Base-by-base conservation (phyloP, 1,140 invertebrate genomes). In the Drosophila repleta region DNA sequence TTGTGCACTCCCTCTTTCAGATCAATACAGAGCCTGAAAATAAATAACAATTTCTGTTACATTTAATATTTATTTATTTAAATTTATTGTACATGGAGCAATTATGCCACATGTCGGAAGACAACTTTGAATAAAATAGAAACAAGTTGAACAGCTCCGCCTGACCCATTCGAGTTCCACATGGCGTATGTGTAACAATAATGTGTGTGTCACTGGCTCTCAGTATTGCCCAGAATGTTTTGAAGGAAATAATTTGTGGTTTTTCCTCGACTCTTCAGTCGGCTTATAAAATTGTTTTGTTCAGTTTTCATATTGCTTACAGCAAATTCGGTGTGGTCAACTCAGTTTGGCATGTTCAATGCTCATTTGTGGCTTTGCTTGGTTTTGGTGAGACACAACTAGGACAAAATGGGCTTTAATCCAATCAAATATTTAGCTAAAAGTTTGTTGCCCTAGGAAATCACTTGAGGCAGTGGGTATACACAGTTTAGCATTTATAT, bases 321-420 rank as follows among this genome's bases (percentile, higher is more conserved):
- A 81, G 63, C 78, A 81, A 76, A 76, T 80, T 72, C 68, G 48
- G 65, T 81, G 78, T 68, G 78, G 78, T 79, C 78, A 80, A 76
- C 45, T 51, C 71, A 66, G 61, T 57, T 70, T 66, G 53, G 51
- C 41, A 41, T 70, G 61, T 51, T 65, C 35, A 39, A 57, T 71
- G 62, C 79, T 62, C 77, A 70, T 71, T 56, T 79, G 66, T 66
- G 77, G 77, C 29, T 80, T 75, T 68, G 17, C 4, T 32, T 11
- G 49, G 10, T 48, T 41, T 46, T 62, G 18, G 35, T 3, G 20
- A 13, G 10, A 37, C 39, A 69, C 63, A 48, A n/a, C n/a, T n/a
- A 37, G 6, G 49, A 6, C 41, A 37, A 15, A 26, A 24, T 49
- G 56, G 20, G 13, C 51, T 45, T 24, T 32, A 60, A 66, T 60